Evolutionary conservation across 2,888 invertebrate species (phyloP), one percentile per base, ranked within the genome.

Genomic region (Ophion ellenae): DNA sequence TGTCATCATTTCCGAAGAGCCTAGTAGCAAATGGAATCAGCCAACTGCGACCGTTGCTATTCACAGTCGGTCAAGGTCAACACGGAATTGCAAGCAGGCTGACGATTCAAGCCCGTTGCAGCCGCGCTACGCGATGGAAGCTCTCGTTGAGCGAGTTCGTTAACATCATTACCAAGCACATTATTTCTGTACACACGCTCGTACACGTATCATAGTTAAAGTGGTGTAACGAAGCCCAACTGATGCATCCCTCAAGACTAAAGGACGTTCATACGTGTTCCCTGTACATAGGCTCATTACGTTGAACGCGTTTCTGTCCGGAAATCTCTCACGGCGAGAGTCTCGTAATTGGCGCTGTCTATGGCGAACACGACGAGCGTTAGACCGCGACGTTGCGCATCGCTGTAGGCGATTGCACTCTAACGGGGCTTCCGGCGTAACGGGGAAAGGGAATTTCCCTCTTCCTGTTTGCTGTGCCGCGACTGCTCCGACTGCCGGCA

Each of bases 381-480:
- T 81, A 81, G 83, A 83, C 83, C 83, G 75, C 74, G 81, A 86
- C 86, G 80, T 71, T 75, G 67, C 81, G 77, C 69, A 81, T 74
- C 81, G 83, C 81, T 63, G 83, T 79, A 83, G 81, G 86, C 80
- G 81, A 86, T 83, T 86, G 86, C 83, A 83, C 83, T 83, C 86
- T 86, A 86, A 86, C 86, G 86, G 86, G 86, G 73, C 76, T 81
- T 63, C 81, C 53, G 17, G 53, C 53, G 74, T 78, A 85, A 85
- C 84, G 84, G 74, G 83, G 86, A 81, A 83, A 86, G 86, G 86
- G 83, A 86, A 86, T 86, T 86, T 86, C 86, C 81, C 86, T 81
- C 86, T 86, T 86, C 86, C 86, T 77, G 83, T 86, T 83, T 80
- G 83, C 66, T 61, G 63, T 75, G 61, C 70, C 76, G 73, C 84